Evolutionary conservation across 2,888 invertebrate genomes (phyloP).

Genomic region (Tetanocera ferruginea): DNA sequence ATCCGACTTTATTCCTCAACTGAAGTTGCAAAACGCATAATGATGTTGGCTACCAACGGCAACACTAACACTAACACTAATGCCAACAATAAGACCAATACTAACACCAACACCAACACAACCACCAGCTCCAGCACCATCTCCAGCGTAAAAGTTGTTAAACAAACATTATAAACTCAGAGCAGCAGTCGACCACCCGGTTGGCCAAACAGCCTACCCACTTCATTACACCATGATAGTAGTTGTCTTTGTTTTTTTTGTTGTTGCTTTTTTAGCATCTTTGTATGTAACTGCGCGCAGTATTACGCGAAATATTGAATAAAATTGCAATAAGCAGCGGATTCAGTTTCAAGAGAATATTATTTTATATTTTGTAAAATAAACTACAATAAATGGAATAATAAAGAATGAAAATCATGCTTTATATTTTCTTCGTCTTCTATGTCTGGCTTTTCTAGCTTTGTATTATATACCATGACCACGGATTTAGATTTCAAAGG

Average conservation of each 20-base stretch:
- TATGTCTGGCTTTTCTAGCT: neutral
- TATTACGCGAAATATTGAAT: neutral
- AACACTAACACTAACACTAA: too few relatives aligned
- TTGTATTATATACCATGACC: neutral
- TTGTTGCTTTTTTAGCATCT: neutral
- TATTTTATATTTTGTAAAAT: constrained; percentile 2
- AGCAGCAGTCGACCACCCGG: too few relatives aligned
- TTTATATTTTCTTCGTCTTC: neutral
- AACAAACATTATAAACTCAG: too few relatives aligned
- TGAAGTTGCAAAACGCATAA: too few relatives aligned
- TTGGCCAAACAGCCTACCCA: too few relatives aligned
- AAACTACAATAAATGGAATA: neutral
- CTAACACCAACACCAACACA: neutral
- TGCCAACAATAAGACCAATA: too few relatives aligned
- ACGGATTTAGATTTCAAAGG: neutral
- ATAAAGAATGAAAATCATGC: constrained; percentile 2
- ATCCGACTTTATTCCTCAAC: too few relatives aligned
- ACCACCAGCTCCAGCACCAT: neutral
- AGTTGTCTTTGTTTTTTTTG: neutral
- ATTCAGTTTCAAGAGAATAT: neutral
- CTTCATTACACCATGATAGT: too few relatives aligned
- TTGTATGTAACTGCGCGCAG: too few relatives aligned
- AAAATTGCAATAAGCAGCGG: constrained; percentile 5
- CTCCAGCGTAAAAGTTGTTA: too few relatives aligned
- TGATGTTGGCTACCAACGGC: too few relatives aligned